Base-by-base conservation (phyloP, 92 coral and sea anemone species). In the Palythoa grandis region DNA sequence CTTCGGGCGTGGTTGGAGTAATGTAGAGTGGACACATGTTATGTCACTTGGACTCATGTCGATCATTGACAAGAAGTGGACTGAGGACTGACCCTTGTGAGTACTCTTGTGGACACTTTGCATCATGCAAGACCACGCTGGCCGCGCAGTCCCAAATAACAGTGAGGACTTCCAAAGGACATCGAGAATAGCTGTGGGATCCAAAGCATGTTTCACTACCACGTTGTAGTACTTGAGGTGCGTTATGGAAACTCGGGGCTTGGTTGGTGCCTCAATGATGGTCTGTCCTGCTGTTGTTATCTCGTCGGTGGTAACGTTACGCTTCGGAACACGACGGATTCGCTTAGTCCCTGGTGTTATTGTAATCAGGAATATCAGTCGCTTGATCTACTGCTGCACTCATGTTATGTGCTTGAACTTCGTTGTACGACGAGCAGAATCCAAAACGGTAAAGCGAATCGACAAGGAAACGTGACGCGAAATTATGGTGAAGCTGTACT, bases 381-480 rank as follows among this genome's bases (percentile, higher is more conserved):
- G 83, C 87, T 65, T 91, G 91, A 17, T 69, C 65, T 10, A 84
- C 68, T 68, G 86, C 91, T 12, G 89, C 93, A 54, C 83, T 88
- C 71, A n/a, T n/a, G n/a, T n/a, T n/a, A n/a, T n/a, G n/a, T 83
- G 88, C n/a, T 67, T 82, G 57, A 52, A 91, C 92, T 86, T 92
- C 92, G 22, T 86, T 82, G 39, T 89, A 92, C 0, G 92, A 89
- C 24, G 77, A 75, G 60, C 95, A 89, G 22, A 86, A 92, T 0
- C 95, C 92, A 52, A 17, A 90, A 0, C 70, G 77, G 69, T 82
- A 72, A 5, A 92, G 89, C 11, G 89, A 48, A 61, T 92, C 91
- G 2, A 89, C 77, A 0, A 89, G 79, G 58, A 89, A 89, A 7
- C 89, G 76, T 6, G 95, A 92, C 5, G 89, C 86, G 53, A 74